phyloP scores from a whole-genome alignment of 2,797 vertebrate genomes.

The Myotis myotis region DNA sequence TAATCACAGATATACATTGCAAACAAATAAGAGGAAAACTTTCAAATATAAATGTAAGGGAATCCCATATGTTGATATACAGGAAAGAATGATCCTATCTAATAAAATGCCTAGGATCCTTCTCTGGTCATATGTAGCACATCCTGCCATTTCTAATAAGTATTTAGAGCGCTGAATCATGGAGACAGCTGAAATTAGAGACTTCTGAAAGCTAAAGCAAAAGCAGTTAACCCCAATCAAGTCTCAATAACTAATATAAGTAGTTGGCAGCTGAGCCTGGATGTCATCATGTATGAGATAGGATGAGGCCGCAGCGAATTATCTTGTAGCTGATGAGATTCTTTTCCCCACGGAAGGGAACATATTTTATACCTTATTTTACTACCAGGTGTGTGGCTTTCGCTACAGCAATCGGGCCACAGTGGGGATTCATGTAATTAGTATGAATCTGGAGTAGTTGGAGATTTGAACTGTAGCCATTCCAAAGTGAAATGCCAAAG shows the following conservation, averaged over 20 bases:
- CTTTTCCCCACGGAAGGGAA: constrained; percentile 21
- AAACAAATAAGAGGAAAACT: neutral
- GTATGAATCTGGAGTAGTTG: neutral
- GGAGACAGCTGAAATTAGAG: neutral
- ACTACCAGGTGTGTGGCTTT: neutral
- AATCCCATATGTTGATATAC: neutral
- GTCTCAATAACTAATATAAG: constrained; percentile 17
- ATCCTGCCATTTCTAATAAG: constrained; percentile 6
- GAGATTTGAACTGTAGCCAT: neutral
- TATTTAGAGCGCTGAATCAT: neutral
- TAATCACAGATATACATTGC: neutral
- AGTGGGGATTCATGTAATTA: neutral
- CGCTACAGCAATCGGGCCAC: neutral
- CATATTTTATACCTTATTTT: neutral
- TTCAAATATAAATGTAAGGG: neutral
- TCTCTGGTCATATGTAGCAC: neutral
- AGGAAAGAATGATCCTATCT: neutral
- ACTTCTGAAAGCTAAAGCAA: constrained; percentile 18
- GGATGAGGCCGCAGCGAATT: constrained; percentile 6
- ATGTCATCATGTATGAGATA: constrained; percentile 13
- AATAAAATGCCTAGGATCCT: neutral
- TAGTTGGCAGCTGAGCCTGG: neutral
- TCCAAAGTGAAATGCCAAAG: constrained; percentile 32
- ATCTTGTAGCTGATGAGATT: neutral
- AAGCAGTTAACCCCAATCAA: constrained; percentile 49